Evolutionary conservation across 2,797 vertebrate genomes (phyloP), one percentile per base, ranked within the genome.

Genomic region (Odontamblyopus rebecca): DNA sequence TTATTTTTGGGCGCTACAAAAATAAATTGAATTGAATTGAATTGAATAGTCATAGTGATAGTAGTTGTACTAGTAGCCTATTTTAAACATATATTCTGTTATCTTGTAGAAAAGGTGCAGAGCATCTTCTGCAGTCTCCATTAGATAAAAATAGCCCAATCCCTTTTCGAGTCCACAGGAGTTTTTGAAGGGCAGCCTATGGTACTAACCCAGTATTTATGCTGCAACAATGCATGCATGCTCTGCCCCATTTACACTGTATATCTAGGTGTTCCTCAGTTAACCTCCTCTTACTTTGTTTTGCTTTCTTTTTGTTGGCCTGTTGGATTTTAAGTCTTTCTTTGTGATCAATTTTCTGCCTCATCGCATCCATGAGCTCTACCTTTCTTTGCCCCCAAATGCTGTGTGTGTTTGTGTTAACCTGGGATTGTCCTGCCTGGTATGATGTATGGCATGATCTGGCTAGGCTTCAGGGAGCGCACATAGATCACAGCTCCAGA

Each of bases 331-430:
- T 73, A 13, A 67, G 62, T 81, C 72, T 83, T 73, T 86, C 72
- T 84, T 70, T 85, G 77, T 84, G 82, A 81, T 81, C 86, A 91
- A 89, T 92, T 91, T 91, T 90, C 88, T 87, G 87, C 88, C 85
- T 91, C 90, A 91, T 91, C 75, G 89, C 91, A 88, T 84, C 85
- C 90, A 87, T 89, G 91, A 91, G 89, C 89, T 90, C 78, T 89
- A 79, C 82, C 84, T 88, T 88, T 89, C 90, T 79, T 91, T 89
- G 89, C 80, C 82, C 88, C 83, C 88, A 88, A 88, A 89, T 89
- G 83, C 87, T 71, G 68, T 90, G 85, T 86, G 85, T 78, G 75
- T 91, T 87, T 77, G 79, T 88, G 88, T 89, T 85, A 89, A 89
- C 86, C 82, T 86, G 83, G 77, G 83, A 89, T 85, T 79, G 62